phyloP scores from a whole-genome alignment of 1,140 invertebrate genomes.

The Euura saliciscinereae region DNA sequence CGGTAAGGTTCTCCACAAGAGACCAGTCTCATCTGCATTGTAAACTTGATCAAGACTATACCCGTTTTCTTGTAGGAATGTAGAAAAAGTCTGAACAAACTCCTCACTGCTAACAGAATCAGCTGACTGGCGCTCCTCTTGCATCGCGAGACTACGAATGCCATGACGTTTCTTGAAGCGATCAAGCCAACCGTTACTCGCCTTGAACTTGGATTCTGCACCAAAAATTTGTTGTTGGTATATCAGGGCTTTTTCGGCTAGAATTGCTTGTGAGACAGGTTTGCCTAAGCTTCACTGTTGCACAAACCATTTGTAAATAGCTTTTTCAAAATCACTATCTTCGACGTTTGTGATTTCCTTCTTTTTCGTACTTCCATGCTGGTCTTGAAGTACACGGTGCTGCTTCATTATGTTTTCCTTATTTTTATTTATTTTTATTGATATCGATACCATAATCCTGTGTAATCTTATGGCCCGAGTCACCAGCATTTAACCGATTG shows the following conservation, averaged over 20 bases:
- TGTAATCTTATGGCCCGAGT: neutral
- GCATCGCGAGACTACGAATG: conserved; percentile 27
- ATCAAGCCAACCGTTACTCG: conserved; percentile 31
- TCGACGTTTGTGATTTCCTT: neutral
- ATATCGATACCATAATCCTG: neutral
- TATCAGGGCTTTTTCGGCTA: neutral
- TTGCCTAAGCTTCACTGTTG: neutral
- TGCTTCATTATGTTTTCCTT: neutral
- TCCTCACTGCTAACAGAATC: conserved; percentile 17
- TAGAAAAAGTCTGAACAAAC: conserved; percentile 7
- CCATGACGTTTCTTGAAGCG: conserved; percentile 33
- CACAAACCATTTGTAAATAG: neutral
- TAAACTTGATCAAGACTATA: conserved; percentile 35
- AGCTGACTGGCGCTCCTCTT: conserved; percentile 27
- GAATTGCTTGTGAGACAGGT: neutral
- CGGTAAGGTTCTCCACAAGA: conserved; percentile 50
- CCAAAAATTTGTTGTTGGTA: neutral
- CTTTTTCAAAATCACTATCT: conserved; percentile 2
- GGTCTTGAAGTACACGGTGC: neutral
- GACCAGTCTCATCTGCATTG: conserved; percentile 52
- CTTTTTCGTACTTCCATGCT: neutral
- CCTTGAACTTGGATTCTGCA: conserved; percentile 20
- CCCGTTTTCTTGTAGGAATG: conserved; percentile 6
- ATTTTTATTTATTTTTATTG: neutral
- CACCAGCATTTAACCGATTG: neutral